A percentile compares a stretch with the other conserved stretches of the same genome.
Conservation (phyloP, 37 sponge, comb jelly and placozoan species). For the Spongia lamella region DNA sequence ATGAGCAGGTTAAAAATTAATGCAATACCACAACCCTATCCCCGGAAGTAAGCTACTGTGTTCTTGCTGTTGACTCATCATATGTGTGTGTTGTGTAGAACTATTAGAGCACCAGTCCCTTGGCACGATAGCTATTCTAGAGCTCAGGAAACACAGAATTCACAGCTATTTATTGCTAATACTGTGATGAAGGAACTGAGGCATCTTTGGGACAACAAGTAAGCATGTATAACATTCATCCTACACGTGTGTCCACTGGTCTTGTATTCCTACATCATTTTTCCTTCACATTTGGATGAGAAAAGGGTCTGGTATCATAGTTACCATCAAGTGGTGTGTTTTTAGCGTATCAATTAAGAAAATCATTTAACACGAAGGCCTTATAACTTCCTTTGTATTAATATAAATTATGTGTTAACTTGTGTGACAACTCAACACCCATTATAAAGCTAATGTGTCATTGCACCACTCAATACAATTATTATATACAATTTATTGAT, state of each 20-base stretch:
- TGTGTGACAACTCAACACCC: too few relatives aligned
- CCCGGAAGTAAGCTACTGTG: slow-evolving; percentile 15
- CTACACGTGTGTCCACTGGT: background rate
- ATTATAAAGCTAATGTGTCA: too few relatives aligned
- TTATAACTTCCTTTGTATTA: too few relatives aligned
- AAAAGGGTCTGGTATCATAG: too few relatives aligned
- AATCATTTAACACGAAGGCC: too few relatives aligned
- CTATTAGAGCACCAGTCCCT: slow-evolving; percentile 86
- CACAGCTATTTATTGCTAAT: slow-evolving; percentile 79
- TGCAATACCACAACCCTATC: slow-evolving; percentile 44
- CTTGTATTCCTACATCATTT: background rate
- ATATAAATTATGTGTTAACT: too few relatives aligned
- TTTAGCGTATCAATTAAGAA: too few relatives aligned
- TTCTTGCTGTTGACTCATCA: background rate
- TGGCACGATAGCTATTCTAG: slow-evolving; percentile 60
- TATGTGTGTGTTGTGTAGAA: slow-evolving; percentile 2
- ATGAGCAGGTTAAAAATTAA: slow-evolving; percentile 71
- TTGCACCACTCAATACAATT: too few relatives aligned
- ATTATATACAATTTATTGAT: too few relatives aligned
- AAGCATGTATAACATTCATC: slow-evolving; percentile 13
- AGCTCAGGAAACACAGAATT: slow-evolving; percentile 30
- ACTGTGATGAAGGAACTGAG: slow-evolving; percentile 63
- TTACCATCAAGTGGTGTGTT: too few relatives aligned
- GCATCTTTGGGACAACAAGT: slow-evolving; percentile 84
- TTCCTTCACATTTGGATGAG: too few relatives aligned